Evolutionary conservation across 2,113 vertebrate species (phyloP).

Genomic region (Lonchura striata): DNA sequence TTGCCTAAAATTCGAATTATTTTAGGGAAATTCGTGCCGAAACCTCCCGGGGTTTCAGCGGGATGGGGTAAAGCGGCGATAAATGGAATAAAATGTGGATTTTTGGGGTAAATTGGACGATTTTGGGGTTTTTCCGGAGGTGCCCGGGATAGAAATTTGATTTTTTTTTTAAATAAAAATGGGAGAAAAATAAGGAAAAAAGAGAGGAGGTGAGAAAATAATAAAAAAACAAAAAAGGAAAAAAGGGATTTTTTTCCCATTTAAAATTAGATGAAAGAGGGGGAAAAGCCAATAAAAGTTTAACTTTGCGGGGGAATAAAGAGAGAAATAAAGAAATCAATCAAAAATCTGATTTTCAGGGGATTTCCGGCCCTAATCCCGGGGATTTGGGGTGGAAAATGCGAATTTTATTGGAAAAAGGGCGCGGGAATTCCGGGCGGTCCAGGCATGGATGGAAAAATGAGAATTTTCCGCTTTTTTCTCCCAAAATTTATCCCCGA

Average conservation of each 20-base stretch:
- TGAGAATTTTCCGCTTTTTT: neutral
- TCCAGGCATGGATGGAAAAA: too few species aligned
- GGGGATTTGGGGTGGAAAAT: neutral
- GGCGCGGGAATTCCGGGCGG: neutral
- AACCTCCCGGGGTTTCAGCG: neutral
- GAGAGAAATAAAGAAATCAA: neutral
- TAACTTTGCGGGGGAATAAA: neutral
- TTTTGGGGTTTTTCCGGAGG: neutral
- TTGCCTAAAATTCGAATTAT: neutral
- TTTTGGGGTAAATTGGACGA: accelerated
- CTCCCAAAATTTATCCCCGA: neutral
- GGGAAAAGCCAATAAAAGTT: neutral
- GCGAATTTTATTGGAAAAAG: neutral
- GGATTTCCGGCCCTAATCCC: neutral
- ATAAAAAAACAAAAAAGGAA: accelerated
- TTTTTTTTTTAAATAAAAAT: too few species aligned
- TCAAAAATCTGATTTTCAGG: neutral
- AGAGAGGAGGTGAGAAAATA: accelerated
- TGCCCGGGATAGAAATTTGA: neutral
- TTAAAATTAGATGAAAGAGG: neutral
- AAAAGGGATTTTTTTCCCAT: too few species aligned
- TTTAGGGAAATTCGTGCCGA: accelerated
- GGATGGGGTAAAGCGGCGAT: accelerated
- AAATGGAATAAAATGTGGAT: neutral
- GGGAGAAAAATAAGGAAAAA: too few species aligned